Evolutionary conservation across 2,113 vertebrate genomes (phyloP).

Genomic region (Syngnathus scovelli): DNA sequence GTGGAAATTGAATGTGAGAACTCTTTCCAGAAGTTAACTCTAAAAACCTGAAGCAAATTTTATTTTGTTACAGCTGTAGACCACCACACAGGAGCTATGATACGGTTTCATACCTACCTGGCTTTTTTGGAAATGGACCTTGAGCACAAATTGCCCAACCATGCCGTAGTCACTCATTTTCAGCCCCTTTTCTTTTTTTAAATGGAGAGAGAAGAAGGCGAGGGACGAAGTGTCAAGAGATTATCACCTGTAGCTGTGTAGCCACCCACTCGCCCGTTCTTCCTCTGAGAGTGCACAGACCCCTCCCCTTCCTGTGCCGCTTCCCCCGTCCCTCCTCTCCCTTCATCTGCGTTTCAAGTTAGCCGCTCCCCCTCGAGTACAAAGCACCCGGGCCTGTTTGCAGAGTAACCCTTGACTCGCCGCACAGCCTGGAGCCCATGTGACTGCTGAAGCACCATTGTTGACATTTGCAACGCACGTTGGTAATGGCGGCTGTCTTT

Average conservation of each 20-base stretch:
- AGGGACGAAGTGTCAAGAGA: slow-evolving; percentile 55
- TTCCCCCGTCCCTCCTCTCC: slow-evolving; percentile 31
- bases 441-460: slow-evolving; percentile 43
- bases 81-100: too few relatives aligned
- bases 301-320: slow-evolving; percentile 40
- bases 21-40: neutral
- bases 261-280: slow-evolving; percentile 21
- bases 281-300: neutral
- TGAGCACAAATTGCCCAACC: neutral
- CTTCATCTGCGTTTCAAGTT: slow-evolving; percentile 41
- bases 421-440: slow-evolving; percentile 50
- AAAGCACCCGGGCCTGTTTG: slow-evolving; percentile 61
- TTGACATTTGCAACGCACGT: neutral
- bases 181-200: slow-evolving; percentile 41
- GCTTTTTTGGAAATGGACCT: neutral
- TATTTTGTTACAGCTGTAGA: neutral
- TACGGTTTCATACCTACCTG: too few relatives aligned
- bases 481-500: neutral
- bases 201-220: slow-evolving; percentile 40
- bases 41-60: neutral
- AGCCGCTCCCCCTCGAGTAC: slow-evolving; percentile 54
- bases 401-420: slow-evolving; percentile 76
- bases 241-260: slow-evolving; percentile 59
- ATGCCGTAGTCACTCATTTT: neutral
- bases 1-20: neutral